Conservation (phyloP, 2,113 vertebrate species). For the Bettongia penicillata region DNA sequence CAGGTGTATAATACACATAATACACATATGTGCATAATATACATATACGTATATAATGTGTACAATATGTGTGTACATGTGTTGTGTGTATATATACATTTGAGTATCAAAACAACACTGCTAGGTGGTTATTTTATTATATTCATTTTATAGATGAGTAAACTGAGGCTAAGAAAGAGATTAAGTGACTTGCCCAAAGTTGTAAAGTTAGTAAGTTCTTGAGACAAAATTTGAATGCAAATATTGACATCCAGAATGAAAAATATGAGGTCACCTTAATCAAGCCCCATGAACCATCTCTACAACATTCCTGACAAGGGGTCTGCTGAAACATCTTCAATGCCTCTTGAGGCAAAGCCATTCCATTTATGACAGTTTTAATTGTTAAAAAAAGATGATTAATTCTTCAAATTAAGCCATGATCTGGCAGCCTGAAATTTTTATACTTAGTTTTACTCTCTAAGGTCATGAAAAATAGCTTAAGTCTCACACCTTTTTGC, state of each 20-base stretch:
- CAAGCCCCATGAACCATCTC: neutral
- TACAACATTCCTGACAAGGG: neutral
- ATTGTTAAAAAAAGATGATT: neutral
- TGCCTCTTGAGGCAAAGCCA: neutral
- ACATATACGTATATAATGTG: too few species aligned
- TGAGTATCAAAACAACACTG: neutral
- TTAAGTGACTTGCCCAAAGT: neutral
- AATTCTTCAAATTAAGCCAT: neutral
- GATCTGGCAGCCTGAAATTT: neutral
- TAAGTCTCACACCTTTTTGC: neutral
- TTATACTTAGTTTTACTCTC: neutral
- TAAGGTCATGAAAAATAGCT: neutral
- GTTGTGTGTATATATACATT: neutral
- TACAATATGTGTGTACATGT: neutral
- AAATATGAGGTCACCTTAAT: neutral
- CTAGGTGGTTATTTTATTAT: neutral
- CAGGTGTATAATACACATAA: too few species aligned
- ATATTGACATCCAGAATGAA: neutral
- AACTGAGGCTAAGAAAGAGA: neutral
- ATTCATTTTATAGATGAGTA: neutral
- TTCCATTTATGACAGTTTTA: neutral
- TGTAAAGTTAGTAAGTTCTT: neutral
- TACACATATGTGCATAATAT: too few species aligned
- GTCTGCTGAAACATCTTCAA: neutral
- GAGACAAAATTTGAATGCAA: neutral